A percentile compares a stretch with the other conserved stretches of the same genome.
These are phyloP conservation scores for Trachelipus rathkii DNA, from an alignment of 1,140 invertebrate species.

Conservation along the genomic window DNA sequence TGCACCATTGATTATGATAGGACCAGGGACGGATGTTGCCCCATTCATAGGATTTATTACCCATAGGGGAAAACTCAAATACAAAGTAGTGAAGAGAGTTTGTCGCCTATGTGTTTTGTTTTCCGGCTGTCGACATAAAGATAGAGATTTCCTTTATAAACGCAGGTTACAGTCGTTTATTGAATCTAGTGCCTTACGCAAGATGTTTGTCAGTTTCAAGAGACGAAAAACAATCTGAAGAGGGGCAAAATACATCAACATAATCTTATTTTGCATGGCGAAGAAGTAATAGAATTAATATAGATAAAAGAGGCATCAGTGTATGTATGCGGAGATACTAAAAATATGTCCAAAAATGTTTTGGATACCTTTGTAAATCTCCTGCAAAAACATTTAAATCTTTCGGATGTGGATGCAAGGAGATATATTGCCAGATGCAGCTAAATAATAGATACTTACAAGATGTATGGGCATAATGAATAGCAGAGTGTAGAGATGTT, in stretches of 20 bases:
- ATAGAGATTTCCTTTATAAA: constrained; percentile 60
- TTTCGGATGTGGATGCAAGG: constrained; percentile 31
- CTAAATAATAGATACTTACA: constrained; percentile 42
- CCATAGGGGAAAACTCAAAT: constrained; percentile 56
- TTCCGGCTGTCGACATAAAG: constrained; percentile 67
- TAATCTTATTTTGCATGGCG: constrained; percentile 56
- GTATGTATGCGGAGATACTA: constrained; percentile 74
- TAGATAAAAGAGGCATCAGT: constrained; percentile 57
- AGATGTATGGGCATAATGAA: constrained; percentile 43
- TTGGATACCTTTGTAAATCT: constrained; percentile 58
- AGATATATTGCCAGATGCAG: constrained; percentile 40
- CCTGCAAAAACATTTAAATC: constrained; percentile 52
- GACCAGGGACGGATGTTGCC: constrained; percentile 75
- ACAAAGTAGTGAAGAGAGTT: constrained; percentile 49
- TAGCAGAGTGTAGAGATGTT: too few relatives aligned
- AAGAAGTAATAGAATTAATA: constrained; percentile 58
- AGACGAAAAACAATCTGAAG: constrained; percentile 51
- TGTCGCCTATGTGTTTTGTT: constrained; percentile 59
- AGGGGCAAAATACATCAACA: constrained; percentile 60
- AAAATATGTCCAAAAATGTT: constrained; percentile 67
- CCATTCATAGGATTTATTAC: constrained; percentile 62
- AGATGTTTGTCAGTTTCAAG: constrained; percentile 62
- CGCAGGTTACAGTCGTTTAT: constrained; percentile 58
- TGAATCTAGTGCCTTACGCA: constrained; percentile 54
- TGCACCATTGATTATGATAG: constrained; percentile 68